These are phyloP conservation scores for Psettodes erumei DNA, from an alignment of 2,113 vertebrate species.

Conservation along the genomic window DNA sequence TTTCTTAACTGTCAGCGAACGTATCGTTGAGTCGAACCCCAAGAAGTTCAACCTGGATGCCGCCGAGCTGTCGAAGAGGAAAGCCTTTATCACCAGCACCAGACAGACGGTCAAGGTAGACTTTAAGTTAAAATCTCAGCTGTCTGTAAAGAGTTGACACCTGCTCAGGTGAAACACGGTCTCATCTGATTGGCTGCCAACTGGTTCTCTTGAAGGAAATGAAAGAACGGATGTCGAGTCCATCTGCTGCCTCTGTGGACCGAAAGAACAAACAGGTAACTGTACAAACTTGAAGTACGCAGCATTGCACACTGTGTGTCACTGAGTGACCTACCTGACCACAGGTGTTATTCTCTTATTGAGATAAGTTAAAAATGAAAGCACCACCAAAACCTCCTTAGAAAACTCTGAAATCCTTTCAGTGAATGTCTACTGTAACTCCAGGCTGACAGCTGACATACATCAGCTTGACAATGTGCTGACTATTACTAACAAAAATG, in stretches of 20 bases:
- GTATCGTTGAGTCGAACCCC: constrained; percentile 98
- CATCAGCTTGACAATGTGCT: too few relatives aligned
- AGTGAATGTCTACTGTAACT: too few relatives aligned
- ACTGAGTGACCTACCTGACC: too few relatives aligned
- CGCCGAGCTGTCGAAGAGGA: constrained; percentile 90
- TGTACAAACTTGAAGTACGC: too few relatives aligned
- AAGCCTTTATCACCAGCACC: constrained; percentile 94
- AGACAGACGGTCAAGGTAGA: constrained; percentile 91
- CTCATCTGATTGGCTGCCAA: constrained; percentile 10
- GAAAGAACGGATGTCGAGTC: constrained; percentile 96
- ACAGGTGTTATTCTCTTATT: too few relatives aligned
- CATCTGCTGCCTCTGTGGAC: constrained; percentile 85
- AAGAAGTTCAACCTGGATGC: constrained; percentile 97
- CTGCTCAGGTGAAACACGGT: not conserved
- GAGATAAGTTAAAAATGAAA: too few relatives aligned
- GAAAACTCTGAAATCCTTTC: not conserved
- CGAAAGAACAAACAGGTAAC: constrained; percentile 90
- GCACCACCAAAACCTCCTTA: too few relatives aligned
- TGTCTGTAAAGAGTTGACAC: not conserved
- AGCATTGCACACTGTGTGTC: too few relatives aligned
- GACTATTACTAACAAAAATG: too few relatives aligned
- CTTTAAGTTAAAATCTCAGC: not conserved
- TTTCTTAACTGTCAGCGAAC: constrained; percentile 76
- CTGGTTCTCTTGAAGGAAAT: constrained; percentile 85
- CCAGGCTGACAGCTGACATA: too few relatives aligned